Evolutionary conservation across 2,888 invertebrate species (phyloP).

Genomic region (Arrhopalites spinosus): DNA sequence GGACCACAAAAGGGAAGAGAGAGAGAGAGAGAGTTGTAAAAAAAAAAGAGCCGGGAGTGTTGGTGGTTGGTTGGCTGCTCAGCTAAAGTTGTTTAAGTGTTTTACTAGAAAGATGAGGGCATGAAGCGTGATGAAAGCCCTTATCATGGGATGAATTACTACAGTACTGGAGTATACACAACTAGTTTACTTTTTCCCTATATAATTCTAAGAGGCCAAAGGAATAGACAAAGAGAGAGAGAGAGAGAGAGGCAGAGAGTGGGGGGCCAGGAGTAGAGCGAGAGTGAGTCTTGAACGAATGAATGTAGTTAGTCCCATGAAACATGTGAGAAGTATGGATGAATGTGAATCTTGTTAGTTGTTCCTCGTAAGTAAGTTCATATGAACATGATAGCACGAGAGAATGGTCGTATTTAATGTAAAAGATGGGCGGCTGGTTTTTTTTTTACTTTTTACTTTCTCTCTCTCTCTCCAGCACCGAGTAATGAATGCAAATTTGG

Average conservation of each 20-base stretch:
- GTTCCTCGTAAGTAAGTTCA: neutral
- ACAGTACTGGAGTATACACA: constrained; percentile 7
- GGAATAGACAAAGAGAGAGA: neutral
- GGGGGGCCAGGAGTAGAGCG: neutral
- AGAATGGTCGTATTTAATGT: constrained; percentile 11
- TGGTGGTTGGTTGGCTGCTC: constrained; percentile 1
- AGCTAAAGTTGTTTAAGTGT: constrained; percentile 29
- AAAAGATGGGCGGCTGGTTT: constrained; percentile 14
- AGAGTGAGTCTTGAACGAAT: constrained; percentile 15
- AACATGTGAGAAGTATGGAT: constrained; percentile 19
- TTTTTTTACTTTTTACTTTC: neutral
- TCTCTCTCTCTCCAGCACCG: neutral
- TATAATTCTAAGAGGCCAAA: neutral
- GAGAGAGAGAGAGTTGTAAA: constrained; percentile 14
- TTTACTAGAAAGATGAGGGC: constrained; percentile 30
- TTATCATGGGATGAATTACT: constrained; percentile 50
- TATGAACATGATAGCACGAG: neutral
- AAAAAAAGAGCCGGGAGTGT: constrained; percentile 4
- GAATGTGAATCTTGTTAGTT: constrained; percentile 12
- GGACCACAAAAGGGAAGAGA: constrained; percentile 13
- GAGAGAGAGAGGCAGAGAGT: constrained; percentile 12
- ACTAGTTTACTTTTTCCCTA: neutral
- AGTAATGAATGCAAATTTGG: constrained; percentile 48
- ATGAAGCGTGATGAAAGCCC: constrained; percentile 47
- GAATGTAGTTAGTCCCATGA: constrained; percentile 29